Percentiles rank a stretch among this genome's conserved stretches.
phyloP scores from a whole-genome alignment of 2,888 invertebrate species.

The Megastigmus dorsalis region DNA sequence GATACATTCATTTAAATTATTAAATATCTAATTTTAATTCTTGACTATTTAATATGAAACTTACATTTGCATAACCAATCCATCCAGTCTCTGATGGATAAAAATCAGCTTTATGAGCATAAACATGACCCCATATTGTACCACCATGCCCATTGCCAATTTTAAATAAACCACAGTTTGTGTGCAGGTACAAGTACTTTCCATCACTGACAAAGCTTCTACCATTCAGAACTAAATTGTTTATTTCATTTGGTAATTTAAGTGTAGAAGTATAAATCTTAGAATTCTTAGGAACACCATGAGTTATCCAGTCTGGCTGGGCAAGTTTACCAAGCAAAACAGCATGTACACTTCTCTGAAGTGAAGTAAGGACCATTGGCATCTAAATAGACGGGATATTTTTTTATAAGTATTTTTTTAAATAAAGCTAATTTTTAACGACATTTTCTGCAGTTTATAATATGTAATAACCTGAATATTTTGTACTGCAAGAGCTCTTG shows the following conservation, averaged over 20 bases:
- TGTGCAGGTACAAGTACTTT: slow-evolving; percentile 90
- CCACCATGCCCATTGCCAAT: slow-evolving; percentile 96
- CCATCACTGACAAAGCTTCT: slow-evolving; percentile 91
- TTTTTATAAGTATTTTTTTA: neutral
- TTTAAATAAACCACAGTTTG: slow-evolving; percentile 90
- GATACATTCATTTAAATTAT: slow-evolving; percentile 47
- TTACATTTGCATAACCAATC: slow-evolving; percentile 90
- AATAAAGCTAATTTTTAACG: neutral
- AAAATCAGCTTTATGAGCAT: slow-evolving; percentile 89
- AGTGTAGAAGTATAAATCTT: slow-evolving; percentile 82
- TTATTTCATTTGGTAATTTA: slow-evolving; percentile 75
- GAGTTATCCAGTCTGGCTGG: slow-evolving; percentile 91
- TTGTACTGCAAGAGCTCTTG: slow-evolving; percentile 85
- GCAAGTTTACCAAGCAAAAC: slow-evolving; percentile 89
- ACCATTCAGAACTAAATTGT: slow-evolving; percentile 74
- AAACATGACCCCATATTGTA: slow-evolving; percentile 93
- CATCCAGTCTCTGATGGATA: slow-evolving; percentile 87
- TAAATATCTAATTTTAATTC: slow-evolving; percentile 37
- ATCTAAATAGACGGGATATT: slow-evolving; percentile 76
- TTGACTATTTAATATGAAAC: slow-evolving; percentile 64
- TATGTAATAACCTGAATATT: slow-evolving; percentile 81
- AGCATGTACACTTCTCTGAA: slow-evolving; percentile 93
- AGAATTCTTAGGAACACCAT: slow-evolving; percentile 88
- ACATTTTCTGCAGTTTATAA: neutral
- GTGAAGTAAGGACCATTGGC: slow-evolving; percentile 87